Percentiles rank a stretch among this genome's conserved stretches.
Conservation (phyloP, 2,113 vertebrate species). For the Natator depressus region DNA sequence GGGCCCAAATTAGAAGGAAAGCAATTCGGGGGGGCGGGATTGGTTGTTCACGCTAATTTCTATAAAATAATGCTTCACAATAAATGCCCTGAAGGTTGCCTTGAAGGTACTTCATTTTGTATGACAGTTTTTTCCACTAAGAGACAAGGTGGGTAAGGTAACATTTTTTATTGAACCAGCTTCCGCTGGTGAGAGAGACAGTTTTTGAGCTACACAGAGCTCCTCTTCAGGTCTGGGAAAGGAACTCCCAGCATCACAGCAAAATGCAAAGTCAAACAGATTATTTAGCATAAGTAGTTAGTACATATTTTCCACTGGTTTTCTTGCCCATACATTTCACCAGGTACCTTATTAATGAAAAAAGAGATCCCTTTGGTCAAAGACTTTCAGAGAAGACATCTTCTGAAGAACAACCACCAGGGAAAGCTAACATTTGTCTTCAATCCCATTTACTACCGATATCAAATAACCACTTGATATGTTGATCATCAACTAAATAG, state of each 20-base stretch:
- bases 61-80: not conserved
- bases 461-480: not conserved
- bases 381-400: not conserved
- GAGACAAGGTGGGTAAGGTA: not conserved
- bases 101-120: not conserved
- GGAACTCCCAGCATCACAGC: not conserved
- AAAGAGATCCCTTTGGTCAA: not conserved
- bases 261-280: not conserved
- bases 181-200: not conserved
- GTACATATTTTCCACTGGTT: not conserved
- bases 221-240: not conserved
- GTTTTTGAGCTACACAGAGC: not conserved
- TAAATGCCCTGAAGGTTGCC: not conserved
- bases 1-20: not conserved
- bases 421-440: not conserved
- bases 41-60: not conserved
- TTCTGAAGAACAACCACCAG: not conserved
- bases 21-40: not conserved
- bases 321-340: not conserved
- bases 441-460: not conserved
- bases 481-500: not conserved
- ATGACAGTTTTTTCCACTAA: not conserved
- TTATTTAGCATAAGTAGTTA: not conserved
- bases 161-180: not conserved
- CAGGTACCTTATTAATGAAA: not conserved